A percentile compares a stretch with the other conserved stretches of the same genome.
phyloP scores from a whole-genome alignment of 1,140 invertebrate species.

The Idris sp. region DNA sequence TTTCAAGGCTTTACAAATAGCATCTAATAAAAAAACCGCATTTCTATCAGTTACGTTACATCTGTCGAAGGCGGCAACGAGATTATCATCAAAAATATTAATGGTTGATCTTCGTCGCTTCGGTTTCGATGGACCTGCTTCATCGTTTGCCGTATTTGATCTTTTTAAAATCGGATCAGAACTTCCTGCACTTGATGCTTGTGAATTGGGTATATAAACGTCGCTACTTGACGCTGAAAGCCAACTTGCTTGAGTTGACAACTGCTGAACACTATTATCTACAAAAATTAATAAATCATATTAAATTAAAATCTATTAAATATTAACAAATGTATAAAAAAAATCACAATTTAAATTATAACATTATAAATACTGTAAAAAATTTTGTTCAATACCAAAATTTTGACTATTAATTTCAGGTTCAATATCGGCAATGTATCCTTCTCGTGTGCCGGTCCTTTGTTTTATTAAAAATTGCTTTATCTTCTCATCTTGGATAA shows the following conservation, averaged over 20 bases:
- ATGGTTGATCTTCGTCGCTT: neutral
- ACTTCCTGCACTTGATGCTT: neutral
- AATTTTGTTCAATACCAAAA: neutral
- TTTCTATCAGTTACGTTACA: neutral
- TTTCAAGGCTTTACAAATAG: too few species aligned
- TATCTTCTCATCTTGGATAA: neutral
- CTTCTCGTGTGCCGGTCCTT: constrained; percentile 1
- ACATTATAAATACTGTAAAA: neutral
- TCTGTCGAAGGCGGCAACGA: neutral
- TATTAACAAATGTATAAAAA: neutral
- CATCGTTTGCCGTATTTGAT: too few species aligned
- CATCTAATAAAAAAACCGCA: too few species aligned
- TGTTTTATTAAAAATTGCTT: constrained; percentile 1
- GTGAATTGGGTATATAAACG: constrained; percentile 1
- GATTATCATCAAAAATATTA: neutral
- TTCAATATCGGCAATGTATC: constrained; percentile 3
- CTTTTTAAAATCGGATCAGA: too few species aligned
- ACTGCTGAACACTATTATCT: neutral
- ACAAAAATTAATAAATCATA: neutral
- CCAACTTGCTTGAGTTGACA: neutral
- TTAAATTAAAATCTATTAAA: neutral
- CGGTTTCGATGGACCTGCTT: constrained; percentile 1
- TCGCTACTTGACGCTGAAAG: constrained; percentile 6
- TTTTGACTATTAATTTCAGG: neutral
- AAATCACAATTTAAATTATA: too few species aligned